phyloP scores from a whole-genome alignment of 2,888 invertebrate species.

The Cephonodes hylas region DNA sequence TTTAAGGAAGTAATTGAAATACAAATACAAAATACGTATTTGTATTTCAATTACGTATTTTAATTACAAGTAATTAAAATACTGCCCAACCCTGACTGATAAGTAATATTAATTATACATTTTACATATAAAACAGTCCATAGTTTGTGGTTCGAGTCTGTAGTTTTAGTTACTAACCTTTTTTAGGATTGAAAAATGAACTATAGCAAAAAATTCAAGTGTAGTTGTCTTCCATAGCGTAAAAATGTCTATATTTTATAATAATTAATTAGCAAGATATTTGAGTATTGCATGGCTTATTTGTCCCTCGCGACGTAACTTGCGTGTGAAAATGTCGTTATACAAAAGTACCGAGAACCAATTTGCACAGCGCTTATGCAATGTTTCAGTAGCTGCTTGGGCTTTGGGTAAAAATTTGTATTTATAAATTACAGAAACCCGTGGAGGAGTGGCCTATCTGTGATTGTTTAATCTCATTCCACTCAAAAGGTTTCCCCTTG shows the following conservation, averaged over 20 bases:
- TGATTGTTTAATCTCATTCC: slow-evolving; percentile 98
- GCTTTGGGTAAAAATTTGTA: neutral
- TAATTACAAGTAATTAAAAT: too few relatives aligned
- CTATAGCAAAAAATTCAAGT: too few relatives aligned
- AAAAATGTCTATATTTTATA: neutral
- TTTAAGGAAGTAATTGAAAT: too few relatives aligned
- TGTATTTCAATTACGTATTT: too few relatives aligned
- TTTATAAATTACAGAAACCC: slow-evolving; percentile 84
- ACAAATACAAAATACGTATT: too few relatives aligned
- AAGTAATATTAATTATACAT: too few relatives aligned
- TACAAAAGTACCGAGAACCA: neutral
- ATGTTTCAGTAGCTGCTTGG: neutral
- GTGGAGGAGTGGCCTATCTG: slow-evolving; percentile 99
- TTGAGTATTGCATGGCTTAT: neutral
- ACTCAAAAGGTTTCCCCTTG: slow-evolving; percentile 98
- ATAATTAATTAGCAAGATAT: neutral
- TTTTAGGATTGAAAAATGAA: too few relatives aligned
- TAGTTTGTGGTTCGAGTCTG: too few relatives aligned
- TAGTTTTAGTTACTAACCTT: too few relatives aligned
- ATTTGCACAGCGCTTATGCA: neutral
- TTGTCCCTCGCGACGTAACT: neutral
- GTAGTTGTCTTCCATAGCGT: too few relatives aligned
- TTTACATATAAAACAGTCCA: too few relatives aligned
- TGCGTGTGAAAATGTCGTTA: neutral
- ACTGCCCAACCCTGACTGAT: too few relatives aligned